A percentile compares a stretch with the other conserved stretches of the same genome.
phyloP scores from a whole-genome alignment of 1,140 invertebrate genomes.

The Andricus grossulariae region DNA sequence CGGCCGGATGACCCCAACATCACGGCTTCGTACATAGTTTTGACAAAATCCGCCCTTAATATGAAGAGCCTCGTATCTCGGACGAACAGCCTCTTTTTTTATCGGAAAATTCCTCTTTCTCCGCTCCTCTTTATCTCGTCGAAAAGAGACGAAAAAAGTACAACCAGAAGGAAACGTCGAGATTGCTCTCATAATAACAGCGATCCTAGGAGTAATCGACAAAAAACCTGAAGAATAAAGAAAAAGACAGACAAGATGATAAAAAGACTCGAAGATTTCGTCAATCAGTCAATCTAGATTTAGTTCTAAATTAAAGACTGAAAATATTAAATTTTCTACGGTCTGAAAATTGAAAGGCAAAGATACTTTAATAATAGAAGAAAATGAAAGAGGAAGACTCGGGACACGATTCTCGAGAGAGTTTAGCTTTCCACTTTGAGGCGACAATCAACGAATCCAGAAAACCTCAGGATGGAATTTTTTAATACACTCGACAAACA shows the following conservation, averaged over 20 bases:
- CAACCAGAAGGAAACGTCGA: too few species aligned
- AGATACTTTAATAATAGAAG: not conserved
- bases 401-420: not conserved
- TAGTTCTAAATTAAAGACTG: not conserved
- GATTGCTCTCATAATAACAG: too few species aligned
- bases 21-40: slow-evolving; percentile 68
- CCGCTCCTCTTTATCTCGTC: not conserved
- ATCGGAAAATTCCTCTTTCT: not conserved
- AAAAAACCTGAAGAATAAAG: not conserved
- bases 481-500: not conserved
- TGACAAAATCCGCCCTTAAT: slow-evolving; percentile 61
- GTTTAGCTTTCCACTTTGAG: slow-evolving; percentile 2
- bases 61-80: not conserved
- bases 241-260: not conserved
- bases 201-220: too few species aligned
- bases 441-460: slow-evolving; percentile 8
- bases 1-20: slow-evolving; percentile 66
- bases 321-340: not conserved
- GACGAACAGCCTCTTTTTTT: slow-evolving; percentile 4
- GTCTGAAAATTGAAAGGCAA: not conserved
- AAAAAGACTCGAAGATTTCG: not conserved
- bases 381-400: not conserved
- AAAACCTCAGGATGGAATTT: slow-evolving; percentile 28
- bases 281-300: not conserved
- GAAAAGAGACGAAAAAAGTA: too few species aligned